Evolutionary conservation across 2,113 vertebrate species (phyloP).

Genomic region (Desmodus rotundus): DNA sequence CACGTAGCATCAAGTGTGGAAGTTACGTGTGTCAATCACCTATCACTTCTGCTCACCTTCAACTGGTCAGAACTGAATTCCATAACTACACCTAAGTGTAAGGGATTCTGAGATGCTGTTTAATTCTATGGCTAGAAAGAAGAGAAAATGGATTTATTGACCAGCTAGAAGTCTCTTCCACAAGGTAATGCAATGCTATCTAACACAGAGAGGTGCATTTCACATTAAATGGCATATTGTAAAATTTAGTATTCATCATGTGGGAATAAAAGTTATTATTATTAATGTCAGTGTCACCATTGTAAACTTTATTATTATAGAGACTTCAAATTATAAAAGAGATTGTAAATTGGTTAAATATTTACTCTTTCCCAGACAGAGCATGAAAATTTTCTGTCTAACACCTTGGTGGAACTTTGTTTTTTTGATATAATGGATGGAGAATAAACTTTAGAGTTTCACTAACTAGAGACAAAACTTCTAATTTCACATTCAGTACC

Average conservation of each 20-base stretch:
- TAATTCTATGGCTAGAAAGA: not conserved
- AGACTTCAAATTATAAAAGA: not conserved
- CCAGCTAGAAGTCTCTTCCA: not conserved
- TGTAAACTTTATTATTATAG: conserved; percentile 36
- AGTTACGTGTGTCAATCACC: not conserved
- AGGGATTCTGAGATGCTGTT: not conserved
- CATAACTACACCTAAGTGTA: not conserved
- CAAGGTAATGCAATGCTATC: not conserved
- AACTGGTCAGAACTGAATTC: not conserved
- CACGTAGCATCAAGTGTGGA: not conserved
- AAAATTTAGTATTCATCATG: not conserved
- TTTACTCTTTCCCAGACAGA: conserved; percentile 31
- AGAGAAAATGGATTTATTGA: not conserved
- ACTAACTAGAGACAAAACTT: not conserved
- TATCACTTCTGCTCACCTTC: not conserved
- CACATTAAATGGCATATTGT: not conserved
- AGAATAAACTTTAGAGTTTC: not conserved
- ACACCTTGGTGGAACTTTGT: not conserved
- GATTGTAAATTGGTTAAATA: conserved; percentile 53
- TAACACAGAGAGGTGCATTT: not conserved
- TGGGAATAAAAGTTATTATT: not conserved
- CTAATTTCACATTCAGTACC: not conserved
- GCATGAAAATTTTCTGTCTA: not conserved
- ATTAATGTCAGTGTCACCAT: conserved; percentile 5
- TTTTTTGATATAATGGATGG: conserved; percentile 18